phyloP scores from a whole-genome alignment of 2,888 invertebrate genomes.

The Neria commutata region DNA sequence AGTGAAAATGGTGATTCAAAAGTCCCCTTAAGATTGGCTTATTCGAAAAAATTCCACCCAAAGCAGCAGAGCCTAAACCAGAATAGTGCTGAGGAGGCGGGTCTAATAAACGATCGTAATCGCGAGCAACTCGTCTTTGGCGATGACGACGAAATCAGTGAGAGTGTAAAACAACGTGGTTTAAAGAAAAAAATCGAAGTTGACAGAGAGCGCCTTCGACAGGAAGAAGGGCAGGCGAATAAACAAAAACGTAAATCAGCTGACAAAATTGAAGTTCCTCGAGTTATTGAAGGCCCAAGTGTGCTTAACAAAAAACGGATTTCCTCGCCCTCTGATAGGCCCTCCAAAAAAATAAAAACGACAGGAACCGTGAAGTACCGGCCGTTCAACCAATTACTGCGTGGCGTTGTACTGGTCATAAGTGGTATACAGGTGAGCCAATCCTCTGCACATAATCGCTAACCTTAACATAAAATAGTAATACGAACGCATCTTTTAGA shows the following conservation, averaged over 20 bases:
- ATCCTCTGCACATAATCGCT: neutral
- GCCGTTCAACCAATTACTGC: constrained; percentile 68
- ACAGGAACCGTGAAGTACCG: constrained; percentile 48
- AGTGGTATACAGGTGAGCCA: constrained; percentile 72
- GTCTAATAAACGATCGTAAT: constrained; percentile 49
- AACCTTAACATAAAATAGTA: neutral
- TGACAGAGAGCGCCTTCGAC: constrained; percentile 44
- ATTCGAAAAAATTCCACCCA: too few relatives aligned
- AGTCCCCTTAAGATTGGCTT: too few relatives aligned
- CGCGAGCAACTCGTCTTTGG: constrained; percentile 63
- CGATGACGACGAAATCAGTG: constrained; percentile 61
- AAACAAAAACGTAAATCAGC: constrained; percentile 16
- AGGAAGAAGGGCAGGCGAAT: constrained; percentile 39
- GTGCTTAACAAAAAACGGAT: constrained; percentile 38
- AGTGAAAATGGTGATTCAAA: constrained; percentile 14
- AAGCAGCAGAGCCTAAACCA: neutral
- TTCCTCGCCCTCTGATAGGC: constrained; percentile 32
- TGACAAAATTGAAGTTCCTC: neutral
- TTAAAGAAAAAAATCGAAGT: constrained; percentile 59
- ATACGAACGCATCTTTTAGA: constrained; percentile 57
- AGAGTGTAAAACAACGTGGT: constrained; percentile 54
- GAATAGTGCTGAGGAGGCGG: neutral
- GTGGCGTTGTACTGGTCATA: constrained; percentile 76
- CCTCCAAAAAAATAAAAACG: constrained; percentile 47
- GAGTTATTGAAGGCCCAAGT: constrained; percentile 25